Evolutionary conservation across 2,888 invertebrate genomes (phyloP).

Genomic region (Campoplex capitator): DNA sequence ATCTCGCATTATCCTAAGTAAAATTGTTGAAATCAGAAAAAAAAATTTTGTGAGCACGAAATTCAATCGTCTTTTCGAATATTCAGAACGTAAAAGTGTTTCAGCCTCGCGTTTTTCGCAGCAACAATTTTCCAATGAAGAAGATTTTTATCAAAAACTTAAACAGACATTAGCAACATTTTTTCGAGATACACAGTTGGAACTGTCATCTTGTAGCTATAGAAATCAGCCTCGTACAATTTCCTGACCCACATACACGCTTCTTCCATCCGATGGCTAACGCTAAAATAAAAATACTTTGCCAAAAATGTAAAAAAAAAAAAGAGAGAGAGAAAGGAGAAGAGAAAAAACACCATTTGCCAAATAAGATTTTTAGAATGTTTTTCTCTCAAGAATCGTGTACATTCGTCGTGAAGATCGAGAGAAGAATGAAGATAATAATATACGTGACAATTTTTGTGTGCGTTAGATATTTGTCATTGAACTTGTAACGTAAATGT

Average conservation of each 20-base stretch:
- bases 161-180: conserved; percentile 5
- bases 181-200: conserved; percentile 54
- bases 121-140: neutral
- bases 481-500: conserved; percentile 71
- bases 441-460: conserved; percentile 68
- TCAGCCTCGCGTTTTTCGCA: neutral
- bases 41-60: no score
- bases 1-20: no score
- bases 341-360: conserved; percentile 45
- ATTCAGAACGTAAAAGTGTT: no score
- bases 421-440: conserved; percentile 47
- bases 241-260: conserved; percentile 50
- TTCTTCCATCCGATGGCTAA: conserved; percentile 64
- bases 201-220: conserved; percentile 55
- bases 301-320: conserved; percentile 59
- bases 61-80: no score
- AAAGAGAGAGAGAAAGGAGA: neutral
- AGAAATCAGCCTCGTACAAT: conserved; percentile 61
- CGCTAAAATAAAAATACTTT: conserved; percentile 53
- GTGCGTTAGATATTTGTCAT: conserved; percentile 73
- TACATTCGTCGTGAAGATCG: no score
- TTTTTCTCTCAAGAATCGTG: conserved; percentile 54
- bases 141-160: neutral
- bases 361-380: conserved; percentile 54
- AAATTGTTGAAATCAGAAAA: neutral